Percentiles rank a stretch among this genome's conserved stretches.
phyloP scores from a whole-genome alignment of 2,797 vertebrate genomes.

The Gallinago solitaria region DNA sequence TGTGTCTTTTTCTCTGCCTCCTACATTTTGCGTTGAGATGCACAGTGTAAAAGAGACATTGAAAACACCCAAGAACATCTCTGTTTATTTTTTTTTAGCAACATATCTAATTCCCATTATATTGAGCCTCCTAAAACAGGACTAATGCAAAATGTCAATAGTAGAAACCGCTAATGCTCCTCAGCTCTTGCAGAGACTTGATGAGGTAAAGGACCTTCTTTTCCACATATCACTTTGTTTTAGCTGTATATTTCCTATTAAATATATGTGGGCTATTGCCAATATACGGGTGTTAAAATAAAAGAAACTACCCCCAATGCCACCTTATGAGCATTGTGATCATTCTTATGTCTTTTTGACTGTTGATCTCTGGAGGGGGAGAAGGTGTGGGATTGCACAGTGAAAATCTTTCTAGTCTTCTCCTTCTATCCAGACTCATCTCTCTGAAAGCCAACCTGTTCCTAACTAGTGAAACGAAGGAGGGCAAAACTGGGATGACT shows the following conservation, averaged over 20 bases:
- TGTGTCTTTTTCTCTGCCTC: neutral
- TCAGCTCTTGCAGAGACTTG: neutral
- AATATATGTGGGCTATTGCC: neutral
- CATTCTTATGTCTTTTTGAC: neutral
- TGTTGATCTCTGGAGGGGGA: neutral
- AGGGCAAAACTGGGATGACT: neutral
- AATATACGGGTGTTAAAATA: neutral
- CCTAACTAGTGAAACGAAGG: neutral
- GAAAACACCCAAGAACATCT: neutral
- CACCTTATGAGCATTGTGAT: neutral
- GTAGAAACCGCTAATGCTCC: neutral
- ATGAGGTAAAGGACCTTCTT: neutral
- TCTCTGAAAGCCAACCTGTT: neutral
- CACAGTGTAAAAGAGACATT: neutral
- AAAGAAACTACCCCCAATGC: neutral
- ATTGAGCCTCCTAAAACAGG: neutral
- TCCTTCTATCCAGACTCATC: neutral
- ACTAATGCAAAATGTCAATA: neutral
- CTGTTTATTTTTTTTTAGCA: neutral
- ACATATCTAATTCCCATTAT: neutral
- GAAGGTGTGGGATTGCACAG: neutral
- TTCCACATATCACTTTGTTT: neutral
- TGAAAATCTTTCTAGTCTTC: neutral
- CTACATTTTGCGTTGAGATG: neutral
- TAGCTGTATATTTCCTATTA: neutral